Conservation (phyloP, 2,113 vertebrate genomes). For the Cebus imitator region DNA sequence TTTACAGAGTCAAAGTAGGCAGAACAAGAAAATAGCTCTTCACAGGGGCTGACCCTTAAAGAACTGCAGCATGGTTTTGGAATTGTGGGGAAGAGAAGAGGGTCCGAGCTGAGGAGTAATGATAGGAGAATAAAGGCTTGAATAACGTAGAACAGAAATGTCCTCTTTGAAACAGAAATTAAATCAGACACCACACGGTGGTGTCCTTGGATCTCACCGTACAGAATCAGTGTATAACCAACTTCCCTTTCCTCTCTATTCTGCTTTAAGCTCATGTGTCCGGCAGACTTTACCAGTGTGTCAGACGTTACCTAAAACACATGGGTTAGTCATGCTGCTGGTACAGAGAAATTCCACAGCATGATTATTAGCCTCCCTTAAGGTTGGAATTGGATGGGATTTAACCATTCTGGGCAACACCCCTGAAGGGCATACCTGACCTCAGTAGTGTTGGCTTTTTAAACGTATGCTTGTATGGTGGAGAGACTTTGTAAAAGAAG, state of each 20-base stretch:
- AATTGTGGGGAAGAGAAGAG: not conserved
- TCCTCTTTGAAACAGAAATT: not conserved
- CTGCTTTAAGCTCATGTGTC: not conserved
- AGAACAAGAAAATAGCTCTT: not conserved
- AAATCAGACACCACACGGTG: not conserved
- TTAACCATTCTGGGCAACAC: not conserved
- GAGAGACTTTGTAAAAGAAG: not conserved
- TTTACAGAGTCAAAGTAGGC: constrained; percentile 8
- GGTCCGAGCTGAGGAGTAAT: not conserved
- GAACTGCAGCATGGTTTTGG: not conserved
- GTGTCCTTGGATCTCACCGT: not conserved
- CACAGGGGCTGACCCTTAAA: not conserved
- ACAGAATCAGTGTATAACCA: not conserved
- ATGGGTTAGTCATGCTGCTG: not conserved
- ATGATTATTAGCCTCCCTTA: not conserved
- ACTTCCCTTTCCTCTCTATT: not conserved
- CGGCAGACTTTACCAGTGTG: not conserved
- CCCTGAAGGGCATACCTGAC: not conserved
- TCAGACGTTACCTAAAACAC: not conserved
- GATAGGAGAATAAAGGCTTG: not conserved
- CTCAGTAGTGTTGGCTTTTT: not conserved
- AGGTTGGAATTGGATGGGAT: not conserved
- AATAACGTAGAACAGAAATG: not conserved
- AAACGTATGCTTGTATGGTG: not conserved
- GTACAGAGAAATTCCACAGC: not conserved